phyloP scores from a whole-genome alignment of 2,888 invertebrate species.

The Cepaea hortensis region DNA sequence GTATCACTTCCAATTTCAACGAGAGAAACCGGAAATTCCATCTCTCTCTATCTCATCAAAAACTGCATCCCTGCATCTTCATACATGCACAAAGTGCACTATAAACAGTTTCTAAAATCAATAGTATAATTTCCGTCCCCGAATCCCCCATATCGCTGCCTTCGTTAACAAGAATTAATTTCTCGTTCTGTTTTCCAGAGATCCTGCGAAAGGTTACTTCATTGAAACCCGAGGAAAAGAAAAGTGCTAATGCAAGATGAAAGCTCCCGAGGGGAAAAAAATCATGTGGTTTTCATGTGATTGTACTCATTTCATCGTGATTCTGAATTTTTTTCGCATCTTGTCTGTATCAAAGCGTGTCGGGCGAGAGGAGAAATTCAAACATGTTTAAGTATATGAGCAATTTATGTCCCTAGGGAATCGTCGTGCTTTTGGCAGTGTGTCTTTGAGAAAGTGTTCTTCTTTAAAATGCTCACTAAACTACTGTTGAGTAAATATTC shows the following conservation, averaged over 20 bases:
- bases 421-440: not conserved
- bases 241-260: constrained; percentile 1
- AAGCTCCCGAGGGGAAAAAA: not conserved
- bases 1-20: too few relatives aligned
- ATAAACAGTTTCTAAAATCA: not conserved
- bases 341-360: constrained; percentile 4
- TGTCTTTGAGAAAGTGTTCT: not conserved
- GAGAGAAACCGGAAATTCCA: too few relatives aligned
- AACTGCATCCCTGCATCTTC: not conserved
- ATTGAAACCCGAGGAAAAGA: not conserved
- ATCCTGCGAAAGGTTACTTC: not conserved
- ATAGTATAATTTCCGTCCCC: not conserved
- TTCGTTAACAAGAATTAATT: constrained; percentile 4
- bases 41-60: not conserved
- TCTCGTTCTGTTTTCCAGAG: not conserved
- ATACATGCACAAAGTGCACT: not conserved
- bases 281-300: not conserved
- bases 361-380: not conserved
- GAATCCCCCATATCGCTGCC: not conserved
- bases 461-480: not conserved
- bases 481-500: not conserved
- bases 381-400: not conserved
- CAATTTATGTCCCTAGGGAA: not conserved
- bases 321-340: constrained; percentile 3
- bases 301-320: constrained; percentile 22